Evolutionary conservation across 2,888 invertebrate species (phyloP), one percentile per base, ranked within the genome.

Genomic region (Acanthopleura granulata): DNA sequence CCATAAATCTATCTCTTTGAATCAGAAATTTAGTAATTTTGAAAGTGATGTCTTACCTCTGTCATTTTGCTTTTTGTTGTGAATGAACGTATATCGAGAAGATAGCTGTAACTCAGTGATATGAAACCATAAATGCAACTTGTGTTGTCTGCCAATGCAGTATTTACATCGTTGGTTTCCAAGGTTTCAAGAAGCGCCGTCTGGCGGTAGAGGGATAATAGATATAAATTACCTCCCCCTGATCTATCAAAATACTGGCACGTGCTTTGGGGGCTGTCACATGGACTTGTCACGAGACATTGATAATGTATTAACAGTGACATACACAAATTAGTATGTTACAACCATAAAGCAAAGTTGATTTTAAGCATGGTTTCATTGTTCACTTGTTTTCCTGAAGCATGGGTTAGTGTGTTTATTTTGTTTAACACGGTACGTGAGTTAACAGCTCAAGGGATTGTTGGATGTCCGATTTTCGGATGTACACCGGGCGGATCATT

Each of bases 401-500:
- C 40, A 40, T 40, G 40, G 4, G 40, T 40, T 40, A 3, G 40
- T 40, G 40, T 9, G 3, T 40, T 40, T 9, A 40, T 40, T 40
- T 40, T 40, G 40, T 40, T 40, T 6, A 40, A 9, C 40, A 9
- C 40, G 3, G 40, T 40, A 9, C 40, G 40, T 9, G 40, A 40
- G 40, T 40, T 40, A 9, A 3, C 40, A 40, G 40, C 40, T 3
- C 40, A 40, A 40, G 40, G 22, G 57, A 57, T 66, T 25, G 29
- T 27, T 16, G 66, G 66, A 22, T 66, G 66, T 27, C 66, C 66
- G 6, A 16, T 66, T 18, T 66, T 27, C 29, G 66, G 66, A 6
- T 66, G 66, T 66, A 27, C 66, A 6, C 66, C 66, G 3, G 25
- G 66, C 25, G 66, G 66, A 25, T 66, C 27, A 27, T 66, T 66